These are phyloP conservation scores for Limnephilus rhombicus DNA, from an alignment of 2,888 invertebrate species.

Conservation along the genomic window DNA sequence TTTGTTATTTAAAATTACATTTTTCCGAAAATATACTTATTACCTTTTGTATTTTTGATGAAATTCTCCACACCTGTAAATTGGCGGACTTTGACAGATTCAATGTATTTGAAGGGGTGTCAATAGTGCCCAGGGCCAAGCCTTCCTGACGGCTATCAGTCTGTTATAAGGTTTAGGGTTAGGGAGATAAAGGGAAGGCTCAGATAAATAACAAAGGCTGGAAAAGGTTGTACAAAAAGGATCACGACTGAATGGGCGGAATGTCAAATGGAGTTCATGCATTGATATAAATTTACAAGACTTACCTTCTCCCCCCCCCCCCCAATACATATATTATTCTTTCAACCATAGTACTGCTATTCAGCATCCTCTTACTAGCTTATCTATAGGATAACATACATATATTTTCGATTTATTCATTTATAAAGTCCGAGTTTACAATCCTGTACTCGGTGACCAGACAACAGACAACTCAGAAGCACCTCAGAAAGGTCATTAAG, in stretches of 20 bases:
- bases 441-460: fast-evolving
- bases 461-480: no score
- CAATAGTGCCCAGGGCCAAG: background rate
- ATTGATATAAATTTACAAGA: background rate
- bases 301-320: background rate
- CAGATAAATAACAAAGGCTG: slow-evolving; percentile 33
- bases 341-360: background rate
- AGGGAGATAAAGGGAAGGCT: background rate
- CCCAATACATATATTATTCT: background rate
- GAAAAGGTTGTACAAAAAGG: slow-evolving; percentile 9
- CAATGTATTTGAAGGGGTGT: slow-evolving; percentile 5
- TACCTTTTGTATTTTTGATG: background rate
- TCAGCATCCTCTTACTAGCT: no score
- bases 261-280: slow-evolving; percentile 33
- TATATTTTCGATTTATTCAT: no score
- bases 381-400: no score
- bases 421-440: no score
- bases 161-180: slow-evolving; percentile 27
- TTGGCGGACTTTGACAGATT: background rate
- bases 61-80: background rate
- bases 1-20: background rate
- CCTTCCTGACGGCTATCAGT: slow-evolving; percentile 24
- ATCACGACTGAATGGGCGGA: slow-evolving; percentile 32
- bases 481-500: no score
- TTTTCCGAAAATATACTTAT: background rate